phyloP scores from a whole-genome alignment of 2,797 vertebrate genomes.

The Enteromius treurensis region DNA sequence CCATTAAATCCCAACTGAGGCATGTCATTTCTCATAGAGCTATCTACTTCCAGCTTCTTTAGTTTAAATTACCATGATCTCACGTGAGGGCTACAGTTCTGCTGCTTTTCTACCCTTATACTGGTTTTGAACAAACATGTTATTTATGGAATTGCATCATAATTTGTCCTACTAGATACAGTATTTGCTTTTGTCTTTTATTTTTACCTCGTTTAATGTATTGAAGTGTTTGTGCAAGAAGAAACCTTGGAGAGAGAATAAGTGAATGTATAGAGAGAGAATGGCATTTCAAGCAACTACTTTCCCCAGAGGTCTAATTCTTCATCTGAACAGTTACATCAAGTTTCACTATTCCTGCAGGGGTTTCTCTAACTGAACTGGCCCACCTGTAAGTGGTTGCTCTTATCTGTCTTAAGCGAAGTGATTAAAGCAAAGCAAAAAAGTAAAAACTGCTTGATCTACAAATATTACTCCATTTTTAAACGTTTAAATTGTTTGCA shows the following conservation, averaged over 20 bases:
- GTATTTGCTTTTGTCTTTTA: background rate
- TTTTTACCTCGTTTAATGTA: background rate
- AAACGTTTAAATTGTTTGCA: background rate
- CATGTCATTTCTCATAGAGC: background rate
- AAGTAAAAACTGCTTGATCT: background rate
- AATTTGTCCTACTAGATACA: background rate
- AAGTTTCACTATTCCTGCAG: background rate
- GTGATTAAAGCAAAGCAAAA: background rate
- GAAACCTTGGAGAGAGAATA: background rate
- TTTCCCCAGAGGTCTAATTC: slow-evolving; percentile 29
- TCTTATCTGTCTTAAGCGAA: background rate
- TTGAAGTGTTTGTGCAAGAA: background rate
- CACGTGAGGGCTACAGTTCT: background rate
- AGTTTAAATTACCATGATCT: background rate
- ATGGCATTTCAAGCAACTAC: slow-evolving; percentile 4
- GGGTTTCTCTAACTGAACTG: slow-evolving; percentile 4
- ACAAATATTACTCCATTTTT: background rate
- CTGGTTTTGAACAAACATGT: background rate
- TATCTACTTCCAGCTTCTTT: background rate
- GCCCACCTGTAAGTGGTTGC: slow-evolving; percentile 9
- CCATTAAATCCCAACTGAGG: background rate
- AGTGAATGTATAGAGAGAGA: background rate
- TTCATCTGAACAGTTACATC: slow-evolving; percentile 26
- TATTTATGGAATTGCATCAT: background rate
- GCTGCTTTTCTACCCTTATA: background rate